phyloP scores from a whole-genome alignment of 2,113 vertebrate species.

The Smithornis capensis region DNA sequence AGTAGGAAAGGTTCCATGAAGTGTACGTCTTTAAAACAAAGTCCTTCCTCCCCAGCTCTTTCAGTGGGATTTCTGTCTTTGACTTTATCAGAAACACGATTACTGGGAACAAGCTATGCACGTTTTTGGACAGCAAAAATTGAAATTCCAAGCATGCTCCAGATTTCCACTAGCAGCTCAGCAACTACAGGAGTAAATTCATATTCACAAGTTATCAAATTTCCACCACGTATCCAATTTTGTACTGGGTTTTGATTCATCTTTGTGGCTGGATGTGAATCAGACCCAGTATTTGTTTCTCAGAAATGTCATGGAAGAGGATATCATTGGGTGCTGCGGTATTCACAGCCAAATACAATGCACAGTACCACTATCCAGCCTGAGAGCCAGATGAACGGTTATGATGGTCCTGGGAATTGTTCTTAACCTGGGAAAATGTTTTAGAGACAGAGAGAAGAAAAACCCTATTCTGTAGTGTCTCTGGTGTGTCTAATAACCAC shows the following conservation, averaged over 20 bases:
- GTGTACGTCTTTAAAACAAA: background rate
- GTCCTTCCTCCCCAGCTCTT: slow-evolving; percentile 7
- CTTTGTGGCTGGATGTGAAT: slow-evolving; percentile 50
- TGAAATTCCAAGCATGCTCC: slow-evolving; percentile 63
- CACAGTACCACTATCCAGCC: background rate
- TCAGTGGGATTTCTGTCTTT: slow-evolving; percentile 46
- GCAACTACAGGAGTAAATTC: slow-evolving; percentile 32
- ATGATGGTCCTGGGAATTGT: slow-evolving; percentile 20
- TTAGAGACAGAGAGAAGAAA: background rate
- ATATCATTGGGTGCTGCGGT: slow-evolving; percentile 45
- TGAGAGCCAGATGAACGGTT: slow-evolving; percentile 27
- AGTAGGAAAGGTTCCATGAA: slow-evolving; percentile 43
- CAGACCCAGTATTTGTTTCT: slow-evolving; percentile 58
- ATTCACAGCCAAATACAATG: slow-evolving; percentile 39
- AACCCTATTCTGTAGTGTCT: background rate
- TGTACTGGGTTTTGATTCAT: slow-evolving; percentile 59
- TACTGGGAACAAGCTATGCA: slow-evolving; percentile 48
- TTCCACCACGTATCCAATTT: slow-evolving; percentile 21
- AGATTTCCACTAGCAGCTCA: slow-evolving; percentile 56
- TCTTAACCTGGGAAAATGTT: slow-evolving; percentile 52
- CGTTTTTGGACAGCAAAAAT: slow-evolving; percentile 55
- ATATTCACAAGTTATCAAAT: slow-evolving; percentile 56
- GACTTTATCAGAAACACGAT: slow-evolving; percentile 33
- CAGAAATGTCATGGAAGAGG: slow-evolving; percentile 62
- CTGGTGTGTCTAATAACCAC: background rate